Conservation (phyloP, 1,140 invertebrate genomes). For the Macrotrachela quadricornifera region DNA sequence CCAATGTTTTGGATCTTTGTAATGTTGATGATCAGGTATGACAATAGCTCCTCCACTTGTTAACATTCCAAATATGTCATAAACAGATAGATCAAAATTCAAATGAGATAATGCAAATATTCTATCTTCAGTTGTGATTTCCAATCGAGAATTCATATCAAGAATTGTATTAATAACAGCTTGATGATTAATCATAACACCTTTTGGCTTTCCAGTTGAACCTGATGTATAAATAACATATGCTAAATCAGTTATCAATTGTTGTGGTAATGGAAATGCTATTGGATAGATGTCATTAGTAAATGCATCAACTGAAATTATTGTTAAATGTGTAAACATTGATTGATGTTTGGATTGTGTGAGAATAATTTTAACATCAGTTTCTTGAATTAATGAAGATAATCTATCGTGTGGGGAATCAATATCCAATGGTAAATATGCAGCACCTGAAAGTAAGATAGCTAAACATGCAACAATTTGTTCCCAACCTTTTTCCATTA, state of each 20-base stretch:
- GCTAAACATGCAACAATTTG: not conserved
- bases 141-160: not conserved
- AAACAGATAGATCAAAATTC: not conserved
- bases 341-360: not conserved
- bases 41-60: not conserved
- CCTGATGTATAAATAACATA: constrained; percentile 59
- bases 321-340: no score
- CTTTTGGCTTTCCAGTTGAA: constrained; percentile 64
- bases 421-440: not conserved
- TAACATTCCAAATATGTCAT: not conserved
- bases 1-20: no score
- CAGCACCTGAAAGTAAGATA: not conserved
- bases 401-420: not conserved
- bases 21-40: no score
- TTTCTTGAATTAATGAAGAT: not conserved
- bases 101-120: not conserved
- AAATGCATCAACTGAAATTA: no score
- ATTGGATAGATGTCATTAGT: no score
- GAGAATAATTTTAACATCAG: not conserved
- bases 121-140: not conserved
- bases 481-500: not conserved
- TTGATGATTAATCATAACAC: constrained; percentile 51
- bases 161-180: constrained; percentile 35
- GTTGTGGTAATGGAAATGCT: no score
- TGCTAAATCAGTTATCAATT: not conserved